Base-by-base conservation (phyloP, 2,888 invertebrate genomes). In the Cephonodes hylas region DNA sequence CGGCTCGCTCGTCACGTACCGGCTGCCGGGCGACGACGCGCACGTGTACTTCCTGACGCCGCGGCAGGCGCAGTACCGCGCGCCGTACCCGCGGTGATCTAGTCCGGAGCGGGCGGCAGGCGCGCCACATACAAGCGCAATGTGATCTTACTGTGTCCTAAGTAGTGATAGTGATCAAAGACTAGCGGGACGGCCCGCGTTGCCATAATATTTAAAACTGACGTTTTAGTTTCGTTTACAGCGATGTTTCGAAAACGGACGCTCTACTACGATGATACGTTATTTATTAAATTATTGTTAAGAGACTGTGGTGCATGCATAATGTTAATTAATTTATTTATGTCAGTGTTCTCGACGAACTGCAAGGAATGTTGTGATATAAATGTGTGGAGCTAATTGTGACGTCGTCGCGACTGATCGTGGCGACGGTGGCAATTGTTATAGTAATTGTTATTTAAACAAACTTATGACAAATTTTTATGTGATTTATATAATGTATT, bases 21-120 rank as follows among this genome's bases (percentile, higher is more conserved):
- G 94, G 72, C 86, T 96, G 63, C 96, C 96, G 0, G 96, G 96
- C 0, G 95, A 96, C 71, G 95, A 95, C 8, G 96, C 96, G 0
- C 96, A 96, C 84, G 96, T 96, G 75, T 96, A 96, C 81, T 96
- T 96, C 89, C 86, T 96, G 64, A 96, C 96, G 62, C 96, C 96
- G 2, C 96, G 95, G 63, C 75, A 88, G 46, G 85, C 88, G 62
- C 76, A 89, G 70, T 89, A 88, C 80, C 76, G 91, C 62, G 61
- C 85, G 68, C 85, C 85, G 67, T 53, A 53, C 53, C 18, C 10
- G 18, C 53, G 53, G 10, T 53, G 53, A 53, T 91, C 91, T 91
- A 91, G 92, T 91, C 92, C 86, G 25, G 48, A n/a, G 48, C 27
- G 48, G 27, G 76, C 77, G 73, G 83, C 79, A 80, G 80, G 69